Percentiles rank a stretch among this genome's conserved stretches.
These are phyloP conservation scores for Mus minutoides DNA, from an alignment of 2,797 vertebrate species.

Conservation along the genomic window DNA sequence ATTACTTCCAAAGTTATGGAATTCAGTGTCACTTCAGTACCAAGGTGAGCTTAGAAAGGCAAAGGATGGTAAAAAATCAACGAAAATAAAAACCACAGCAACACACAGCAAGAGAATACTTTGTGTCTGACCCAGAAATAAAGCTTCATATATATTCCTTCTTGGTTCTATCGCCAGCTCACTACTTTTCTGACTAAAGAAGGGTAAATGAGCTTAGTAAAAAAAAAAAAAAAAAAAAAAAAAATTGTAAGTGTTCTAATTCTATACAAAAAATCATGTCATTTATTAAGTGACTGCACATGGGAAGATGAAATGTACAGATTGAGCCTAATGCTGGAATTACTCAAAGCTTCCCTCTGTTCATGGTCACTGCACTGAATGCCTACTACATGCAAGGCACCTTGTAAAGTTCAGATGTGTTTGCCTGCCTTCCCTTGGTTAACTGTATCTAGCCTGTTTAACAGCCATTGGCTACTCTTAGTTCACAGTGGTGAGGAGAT, in stretches of 20 bases:
- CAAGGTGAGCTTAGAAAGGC: constrained; percentile 36
- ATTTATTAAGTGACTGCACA: neutral
- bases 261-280: neutral
- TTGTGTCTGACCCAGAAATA: neutral
- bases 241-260: neutral
- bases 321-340: neutral
- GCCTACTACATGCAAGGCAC: neutral
- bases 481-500: neutral
- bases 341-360: neutral
- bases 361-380: neutral
- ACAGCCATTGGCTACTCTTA: neutral
- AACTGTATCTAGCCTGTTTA: neutral
- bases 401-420: neutral
- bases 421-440: neutral
- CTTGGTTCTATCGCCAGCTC: neutral
- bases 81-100: constrained; percentile 8
- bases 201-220: constrained; percentile 31
- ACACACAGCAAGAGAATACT: neutral
- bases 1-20: constrained; percentile 50
- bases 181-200: neutral
- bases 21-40: constrained; percentile 23
- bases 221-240: neutral
- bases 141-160: neutral
- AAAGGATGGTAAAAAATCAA: neutral
- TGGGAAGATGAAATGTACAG: neutral